Conservation (phyloP, 2,888 invertebrate genomes). For the Acrobasis consociella region DNA sequence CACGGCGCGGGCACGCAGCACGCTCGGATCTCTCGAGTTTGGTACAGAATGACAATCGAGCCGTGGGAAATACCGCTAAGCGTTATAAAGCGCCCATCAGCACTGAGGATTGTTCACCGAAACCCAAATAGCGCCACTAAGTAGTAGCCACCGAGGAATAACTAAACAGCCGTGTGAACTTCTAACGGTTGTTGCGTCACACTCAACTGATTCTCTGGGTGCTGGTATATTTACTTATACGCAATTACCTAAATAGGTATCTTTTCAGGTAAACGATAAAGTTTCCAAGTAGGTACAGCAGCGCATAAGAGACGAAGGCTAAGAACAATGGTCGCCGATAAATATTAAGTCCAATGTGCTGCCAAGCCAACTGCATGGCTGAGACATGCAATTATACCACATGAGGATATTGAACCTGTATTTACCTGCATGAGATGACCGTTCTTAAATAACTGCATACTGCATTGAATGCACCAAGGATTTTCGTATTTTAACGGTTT, state of each 20-base stretch:
- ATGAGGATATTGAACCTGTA: constrained; percentile 33
- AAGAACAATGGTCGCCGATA: constrained; percentile 32
- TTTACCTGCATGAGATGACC: constrained; percentile 20
- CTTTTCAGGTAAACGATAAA: constrained; percentile 38
- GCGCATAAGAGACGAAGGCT: constrained; percentile 34
- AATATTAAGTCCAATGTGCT: constrained; percentile 22
- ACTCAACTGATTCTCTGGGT: constrained; percentile 27
- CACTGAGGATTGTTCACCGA: constrained; percentile 52
- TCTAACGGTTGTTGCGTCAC: constrained; percentile 65
- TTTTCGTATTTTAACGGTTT: not conserved
- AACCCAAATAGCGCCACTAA: constrained; percentile 48
- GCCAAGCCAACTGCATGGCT: constrained; percentile 25
- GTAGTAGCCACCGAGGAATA: constrained; percentile 45
- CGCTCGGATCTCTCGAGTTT: constrained; percentile 61
- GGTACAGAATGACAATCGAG: constrained; percentile 71
- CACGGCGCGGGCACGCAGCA: constrained; percentile 43
- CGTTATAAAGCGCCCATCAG: constrained; percentile 65
- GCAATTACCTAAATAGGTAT: constrained; percentile 24
- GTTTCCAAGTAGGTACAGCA: constrained; percentile 35
- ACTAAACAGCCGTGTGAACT: constrained; percentile 59
- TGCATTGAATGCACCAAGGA: constrained; percentile 11
- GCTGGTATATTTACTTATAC: not conserved
- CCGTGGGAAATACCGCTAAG: constrained; percentile 69
- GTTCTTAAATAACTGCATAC: constrained; percentile 24
- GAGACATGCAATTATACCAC: constrained; percentile 31